A percentile compares a stretch with the other conserved stretches of the same genome.
phyloP scores from a whole-genome alignment of 2,888 invertebrate species.

The Catocala fraxini region DNA sequence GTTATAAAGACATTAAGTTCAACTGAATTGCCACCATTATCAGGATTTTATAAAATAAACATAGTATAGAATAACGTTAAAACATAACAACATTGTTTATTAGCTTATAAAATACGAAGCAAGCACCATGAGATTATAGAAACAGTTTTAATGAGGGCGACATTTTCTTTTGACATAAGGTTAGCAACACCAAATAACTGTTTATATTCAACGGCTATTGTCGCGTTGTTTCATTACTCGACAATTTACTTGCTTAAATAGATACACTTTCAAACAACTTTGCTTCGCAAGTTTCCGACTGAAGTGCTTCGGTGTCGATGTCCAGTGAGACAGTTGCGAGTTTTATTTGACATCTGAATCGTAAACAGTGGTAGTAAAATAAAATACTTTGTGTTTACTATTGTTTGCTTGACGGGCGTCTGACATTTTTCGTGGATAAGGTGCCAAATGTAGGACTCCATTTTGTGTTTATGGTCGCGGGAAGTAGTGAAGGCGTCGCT shows the following conservation, averaged over 20 bases:
- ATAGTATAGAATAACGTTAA: constrained; percentile 17
- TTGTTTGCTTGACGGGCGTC: constrained; percentile 32
- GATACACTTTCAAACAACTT: constrained; percentile 42
- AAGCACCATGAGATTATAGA: constrained; percentile 45
- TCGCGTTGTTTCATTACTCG: constrained; percentile 43
- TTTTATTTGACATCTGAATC: constrained; percentile 53
- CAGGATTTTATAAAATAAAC: constrained; percentile 3
- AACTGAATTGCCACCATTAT: not conserved
- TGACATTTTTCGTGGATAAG: constrained; percentile 17
- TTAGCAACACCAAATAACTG: constrained; percentile 32
- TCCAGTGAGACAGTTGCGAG: constrained; percentile 28
- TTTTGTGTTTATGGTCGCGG: not conserved
- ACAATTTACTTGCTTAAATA: constrained; percentile 48
- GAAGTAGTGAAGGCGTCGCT: not conserved
- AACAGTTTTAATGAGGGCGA: constrained; percentile 59
- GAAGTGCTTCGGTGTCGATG: constrained; percentile 30
- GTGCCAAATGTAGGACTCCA: constrained; percentile 2
- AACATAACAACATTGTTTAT: constrained; percentile 34
- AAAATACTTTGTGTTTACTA: constrained; percentile 49
- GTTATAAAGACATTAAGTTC: not conserved
- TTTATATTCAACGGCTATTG: constrained; percentile 38
- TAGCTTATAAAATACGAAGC: constrained; percentile 27
- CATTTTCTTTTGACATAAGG: constrained; percentile 54
- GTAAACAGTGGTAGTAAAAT: constrained; percentile 54
- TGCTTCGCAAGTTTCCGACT: constrained; percentile 46